phyloP scores from a whole-genome alignment of 2,888 invertebrate species.

The Parnassius mnemosyne region DNA sequence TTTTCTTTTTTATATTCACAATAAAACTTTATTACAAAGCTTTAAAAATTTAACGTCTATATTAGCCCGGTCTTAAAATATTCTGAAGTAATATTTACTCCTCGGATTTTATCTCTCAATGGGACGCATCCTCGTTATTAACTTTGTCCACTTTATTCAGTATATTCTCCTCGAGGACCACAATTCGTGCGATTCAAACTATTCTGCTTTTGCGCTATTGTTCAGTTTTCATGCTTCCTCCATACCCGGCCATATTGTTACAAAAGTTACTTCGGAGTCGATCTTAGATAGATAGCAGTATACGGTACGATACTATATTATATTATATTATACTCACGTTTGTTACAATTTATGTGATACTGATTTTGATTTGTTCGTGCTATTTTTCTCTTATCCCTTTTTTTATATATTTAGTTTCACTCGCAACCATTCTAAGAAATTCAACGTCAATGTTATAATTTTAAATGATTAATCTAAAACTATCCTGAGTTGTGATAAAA shows the following conservation, averaged over 20 bases:
- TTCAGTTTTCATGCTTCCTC: conserved; percentile 1
- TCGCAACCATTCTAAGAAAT: too few relatives aligned
- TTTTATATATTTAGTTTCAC: too few relatives aligned
- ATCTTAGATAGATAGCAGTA: not conserved
- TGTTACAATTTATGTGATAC: too few relatives aligned
- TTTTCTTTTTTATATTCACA: too few relatives aligned
- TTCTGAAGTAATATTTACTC: not conserved
- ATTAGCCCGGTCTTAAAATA: not conserved
- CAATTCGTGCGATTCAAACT: conserved; percentile 1
- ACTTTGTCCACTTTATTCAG: conserved; percentile 2
- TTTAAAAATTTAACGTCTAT: too few relatives aligned
- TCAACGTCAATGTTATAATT: too few relatives aligned
- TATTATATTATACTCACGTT: not conserved
- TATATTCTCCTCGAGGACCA: not conserved
- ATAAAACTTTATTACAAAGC: too few relatives aligned
- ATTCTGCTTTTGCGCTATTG: not conserved
- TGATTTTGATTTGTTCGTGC: too few relatives aligned
- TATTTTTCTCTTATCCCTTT: too few relatives aligned
- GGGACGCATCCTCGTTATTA: conserved; percentile 1
- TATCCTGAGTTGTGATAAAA: too few relatives aligned
- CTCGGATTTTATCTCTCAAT: not conserved
- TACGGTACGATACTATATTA: not conserved
- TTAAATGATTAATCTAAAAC: too few relatives aligned
- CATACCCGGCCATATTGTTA: not conserved
- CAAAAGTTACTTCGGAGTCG: not conserved